Percentiles rank a stretch among this genome's conserved stretches.
Evolutionary conservation across 2,888 invertebrate genomes (phyloP).

Genomic region (Caenorhabditis imperialis): DNA sequence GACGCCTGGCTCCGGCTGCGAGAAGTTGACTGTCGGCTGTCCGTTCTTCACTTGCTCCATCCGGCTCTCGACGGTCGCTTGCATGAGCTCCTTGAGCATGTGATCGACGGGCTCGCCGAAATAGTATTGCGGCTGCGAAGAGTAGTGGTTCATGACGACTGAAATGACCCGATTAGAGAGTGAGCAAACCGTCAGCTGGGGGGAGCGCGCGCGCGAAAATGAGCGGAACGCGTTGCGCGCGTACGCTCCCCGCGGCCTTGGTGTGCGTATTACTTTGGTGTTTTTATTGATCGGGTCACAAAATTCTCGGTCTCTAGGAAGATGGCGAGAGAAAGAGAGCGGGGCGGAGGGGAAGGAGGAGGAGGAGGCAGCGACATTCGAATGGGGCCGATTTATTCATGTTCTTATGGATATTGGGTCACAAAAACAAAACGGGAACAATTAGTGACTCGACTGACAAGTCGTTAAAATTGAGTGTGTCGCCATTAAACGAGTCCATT

Average conservation of each 20-base stretch:
- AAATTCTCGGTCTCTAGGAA: no score
- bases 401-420: neutral
- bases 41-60: constrained; percentile 16
- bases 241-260: neutral
- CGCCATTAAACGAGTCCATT: no score
- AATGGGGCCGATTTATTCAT: no score
- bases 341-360: no score
- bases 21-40: neutral
- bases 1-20: constrained; percentile 4
- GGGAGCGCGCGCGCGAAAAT: constrained; percentile 6
- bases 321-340: no score
- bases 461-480: no score
- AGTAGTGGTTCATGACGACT: neutral
- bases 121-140: no score
- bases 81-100: constrained; percentile 4
- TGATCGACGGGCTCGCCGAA: neutral
- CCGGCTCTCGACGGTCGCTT: constrained; percentile 12
- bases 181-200: neutral
- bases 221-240: constrained; percentile 3
- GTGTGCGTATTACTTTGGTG: constrained; percentile 19
- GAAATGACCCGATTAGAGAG: neutral
- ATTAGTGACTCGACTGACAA: no score
- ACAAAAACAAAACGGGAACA: neutral
- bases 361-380: no score
- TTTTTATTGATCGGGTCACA: constrained; percentile 28